phyloP scores from a whole-genome alignment of 1,140 invertebrate species.

The Cotesia typhae region DNA sequence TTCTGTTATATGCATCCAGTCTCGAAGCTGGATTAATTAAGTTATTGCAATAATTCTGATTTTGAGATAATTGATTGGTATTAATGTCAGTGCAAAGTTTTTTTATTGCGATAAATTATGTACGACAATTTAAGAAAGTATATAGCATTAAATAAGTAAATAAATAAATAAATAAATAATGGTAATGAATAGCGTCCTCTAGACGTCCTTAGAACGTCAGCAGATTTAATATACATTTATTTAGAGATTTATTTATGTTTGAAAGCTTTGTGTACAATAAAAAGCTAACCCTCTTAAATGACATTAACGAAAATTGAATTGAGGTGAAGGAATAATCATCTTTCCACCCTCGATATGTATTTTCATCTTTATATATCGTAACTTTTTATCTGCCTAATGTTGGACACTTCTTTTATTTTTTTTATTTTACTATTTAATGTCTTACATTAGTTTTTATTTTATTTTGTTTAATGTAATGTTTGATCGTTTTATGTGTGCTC shows the following conservation, averaged over 20 bases:
- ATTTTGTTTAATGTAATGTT: background rate
- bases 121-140: too few relatives aligned
- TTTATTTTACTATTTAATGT: background rate
- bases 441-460: background rate
- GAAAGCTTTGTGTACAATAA: background rate
- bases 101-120: too few relatives aligned
- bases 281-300: constrained; percentile 30
- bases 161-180: background rate
- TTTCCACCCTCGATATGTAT: constrained; percentile 17
- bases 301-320: constrained; percentile 31
- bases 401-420: background rate
- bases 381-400: too few relatives aligned
- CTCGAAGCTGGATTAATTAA: background rate
- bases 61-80: background rate
- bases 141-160: too few relatives aligned
- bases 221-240: constrained; percentile 8
- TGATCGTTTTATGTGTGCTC: background rate
- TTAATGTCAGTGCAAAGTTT: too few relatives aligned
- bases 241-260: constrained; percentile 2
- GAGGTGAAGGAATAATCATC: constrained; percentile 31
- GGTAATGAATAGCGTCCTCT: background rate
- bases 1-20: background rate
- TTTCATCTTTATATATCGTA: background rate
- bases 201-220: constrained; percentile 10
- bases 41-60: background rate